phyloP scores from a whole-genome alignment of 2,888 invertebrate genomes.

The Acrobasis consociella region DNA sequence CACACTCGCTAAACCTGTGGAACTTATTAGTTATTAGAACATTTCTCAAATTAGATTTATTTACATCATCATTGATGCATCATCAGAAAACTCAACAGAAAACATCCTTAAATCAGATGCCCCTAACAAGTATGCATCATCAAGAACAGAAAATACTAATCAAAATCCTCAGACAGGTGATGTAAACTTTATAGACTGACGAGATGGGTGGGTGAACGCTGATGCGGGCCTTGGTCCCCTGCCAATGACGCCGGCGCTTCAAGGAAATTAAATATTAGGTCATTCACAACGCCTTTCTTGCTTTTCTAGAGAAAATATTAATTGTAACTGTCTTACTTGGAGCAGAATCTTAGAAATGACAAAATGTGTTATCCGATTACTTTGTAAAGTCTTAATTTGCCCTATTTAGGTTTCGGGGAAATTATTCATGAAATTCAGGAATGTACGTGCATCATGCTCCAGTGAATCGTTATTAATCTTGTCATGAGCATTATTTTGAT shows the following conservation, averaged over 20 bases:
- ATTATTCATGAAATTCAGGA: background rate
- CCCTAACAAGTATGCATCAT: background rate
- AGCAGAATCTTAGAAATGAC: background rate
- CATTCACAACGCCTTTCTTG: slow-evolving; percentile 1
- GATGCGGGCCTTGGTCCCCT: slow-evolving; percentile 4
- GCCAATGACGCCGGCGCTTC: slow-evolving; percentile 18
- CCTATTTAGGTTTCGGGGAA: background rate
- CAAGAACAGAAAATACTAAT: background rate
- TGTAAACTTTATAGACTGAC: background rate
- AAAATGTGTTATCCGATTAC: background rate
- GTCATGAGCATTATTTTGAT: too few relatives aligned
- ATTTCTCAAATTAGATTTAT: too few relatives aligned
- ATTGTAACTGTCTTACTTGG: slow-evolving; percentile 28
- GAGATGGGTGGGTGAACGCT: slow-evolving; percentile 4
- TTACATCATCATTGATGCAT: too few relatives aligned
- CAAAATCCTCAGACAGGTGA: background rate
- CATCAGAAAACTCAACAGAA: too few relatives aligned
- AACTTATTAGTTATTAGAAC: too few relatives aligned
- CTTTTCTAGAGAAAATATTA: slow-evolving; percentile 26
- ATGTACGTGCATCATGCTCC: background rate
- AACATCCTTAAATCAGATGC: background rate
- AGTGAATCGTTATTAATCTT: too few relatives aligned
- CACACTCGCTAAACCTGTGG: too few relatives aligned
- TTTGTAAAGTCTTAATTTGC: background rate
- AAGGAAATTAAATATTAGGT: slow-evolving; percentile 15